These are phyloP conservation scores for Caligus rogercresseyi DNA, from an alignment of 1,140 invertebrate genomes.

Conservation along the genomic window DNA sequence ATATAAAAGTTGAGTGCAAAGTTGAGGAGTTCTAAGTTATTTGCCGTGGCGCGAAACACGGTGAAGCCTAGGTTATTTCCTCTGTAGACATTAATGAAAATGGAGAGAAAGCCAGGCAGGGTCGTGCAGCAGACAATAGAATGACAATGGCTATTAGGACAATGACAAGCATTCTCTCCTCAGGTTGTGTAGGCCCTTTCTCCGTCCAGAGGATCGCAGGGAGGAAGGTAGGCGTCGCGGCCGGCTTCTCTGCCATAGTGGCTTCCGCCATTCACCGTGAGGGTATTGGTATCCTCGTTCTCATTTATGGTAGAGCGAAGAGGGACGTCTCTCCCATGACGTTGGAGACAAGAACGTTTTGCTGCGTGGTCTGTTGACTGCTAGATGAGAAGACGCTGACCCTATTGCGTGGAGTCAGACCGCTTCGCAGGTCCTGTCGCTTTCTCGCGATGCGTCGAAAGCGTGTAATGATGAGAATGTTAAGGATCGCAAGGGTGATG, in stretches of 20 bases:
- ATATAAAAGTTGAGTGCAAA: conserved; percentile 61
- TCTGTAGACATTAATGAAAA: conserved; percentile 40
- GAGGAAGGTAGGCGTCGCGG: neutral
- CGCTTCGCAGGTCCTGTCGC: conserved; percentile 28
- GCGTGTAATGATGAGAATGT: conserved; percentile 47
- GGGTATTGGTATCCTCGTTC: neutral
- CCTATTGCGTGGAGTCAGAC: neutral
- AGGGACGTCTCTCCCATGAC: neutral
- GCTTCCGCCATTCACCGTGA: conserved; percentile 7
- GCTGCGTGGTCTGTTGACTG: neutral
- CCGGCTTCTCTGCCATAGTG: neutral
- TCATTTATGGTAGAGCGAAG: neutral
- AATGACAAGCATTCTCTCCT: conserved; percentile 47
- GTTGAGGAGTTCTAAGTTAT: conserved; percentile 50
- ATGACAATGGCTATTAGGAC: conserved; percentile 50
- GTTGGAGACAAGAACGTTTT: neutral
- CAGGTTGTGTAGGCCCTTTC: conserved; percentile 45
- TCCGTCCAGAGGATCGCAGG: conserved; percentile 34
- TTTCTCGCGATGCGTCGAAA: conserved; percentile 45
- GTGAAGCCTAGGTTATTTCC: conserved; percentile 40
- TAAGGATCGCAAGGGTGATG: conserved; percentile 43
- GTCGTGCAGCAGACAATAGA: conserved; percentile 50
- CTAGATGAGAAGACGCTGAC: neutral
- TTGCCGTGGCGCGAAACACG: conserved; percentile 50
- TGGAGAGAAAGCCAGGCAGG: conserved; percentile 50